Percentiles rank a stretch among this genome's conserved stretches.
phyloP scores from a whole-genome alignment of 2,113 vertebrate species.

The Crotalus tigris region DNA sequence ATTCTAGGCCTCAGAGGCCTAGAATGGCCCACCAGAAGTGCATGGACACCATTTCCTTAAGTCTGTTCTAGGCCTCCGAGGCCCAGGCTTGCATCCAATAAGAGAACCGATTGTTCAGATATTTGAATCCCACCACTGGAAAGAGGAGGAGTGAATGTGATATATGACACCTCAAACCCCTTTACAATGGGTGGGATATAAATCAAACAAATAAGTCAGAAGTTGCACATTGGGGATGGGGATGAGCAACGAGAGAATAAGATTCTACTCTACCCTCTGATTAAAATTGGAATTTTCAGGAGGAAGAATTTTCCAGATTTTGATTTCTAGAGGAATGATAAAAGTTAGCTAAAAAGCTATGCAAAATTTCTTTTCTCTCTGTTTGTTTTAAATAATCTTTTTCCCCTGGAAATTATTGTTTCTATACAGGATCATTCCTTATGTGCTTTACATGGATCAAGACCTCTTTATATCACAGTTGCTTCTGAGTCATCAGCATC shows the following conservation, averaged over 20 bases:
- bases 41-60: no score
- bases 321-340: neutral
- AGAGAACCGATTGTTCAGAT: no score
- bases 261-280: neutral
- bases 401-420: no score
- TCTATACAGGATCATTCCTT: no score
- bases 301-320: neutral
- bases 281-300: neutral
- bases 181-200: neutral
- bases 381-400: no score
- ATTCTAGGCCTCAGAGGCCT: no score
- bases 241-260: neutral
- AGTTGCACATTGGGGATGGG: neutral
- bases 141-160: neutral
- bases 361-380: neutral
- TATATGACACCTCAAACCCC: neutral
- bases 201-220: neutral
- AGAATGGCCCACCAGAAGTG: no score
- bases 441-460: no score
- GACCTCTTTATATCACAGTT: neutral
- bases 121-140: no score
- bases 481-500: neutral
- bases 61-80: no score
- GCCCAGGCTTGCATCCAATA: no score
- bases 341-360: neutral